Conservation (phyloP, 2,113 vertebrate genomes). For the Malurus alboscapulatus region DNA sequence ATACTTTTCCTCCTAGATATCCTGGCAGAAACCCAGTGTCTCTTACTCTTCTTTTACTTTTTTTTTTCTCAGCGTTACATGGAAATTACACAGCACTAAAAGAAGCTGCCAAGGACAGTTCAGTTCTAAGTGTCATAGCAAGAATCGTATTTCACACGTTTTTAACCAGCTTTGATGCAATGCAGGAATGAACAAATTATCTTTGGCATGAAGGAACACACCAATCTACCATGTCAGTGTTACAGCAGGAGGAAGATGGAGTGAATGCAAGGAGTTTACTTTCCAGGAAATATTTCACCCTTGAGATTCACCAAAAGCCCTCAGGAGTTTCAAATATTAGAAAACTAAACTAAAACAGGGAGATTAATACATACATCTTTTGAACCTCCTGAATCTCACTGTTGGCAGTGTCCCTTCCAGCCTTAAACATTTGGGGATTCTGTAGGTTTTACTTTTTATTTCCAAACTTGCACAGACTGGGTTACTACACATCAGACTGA, state of each 20-base stretch:
- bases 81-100: constrained; percentile 80
- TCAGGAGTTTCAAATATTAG: background rate
- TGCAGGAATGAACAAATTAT: constrained; percentile 5
- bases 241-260: background rate
- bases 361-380: background rate
- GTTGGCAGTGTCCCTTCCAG: background rate
- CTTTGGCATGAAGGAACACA: background rate
- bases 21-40: background rate
- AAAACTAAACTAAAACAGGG: background rate
- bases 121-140: constrained; percentile 79
- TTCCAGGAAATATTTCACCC: background rate
- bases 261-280: background rate
- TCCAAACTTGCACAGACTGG: background rate
- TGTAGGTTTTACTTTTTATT: background rate
- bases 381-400: background rate
- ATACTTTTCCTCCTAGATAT: background rate
- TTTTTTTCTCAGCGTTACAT: constrained; percentile 76
- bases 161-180: constrained; percentile 2
- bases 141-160: constrained; percentile 61
- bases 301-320: background rate
- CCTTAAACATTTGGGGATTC: background rate
- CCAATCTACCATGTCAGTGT: background rate
- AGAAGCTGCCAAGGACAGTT: constrained; percentile 80
- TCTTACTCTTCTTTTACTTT: background rate
- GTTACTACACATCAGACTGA: background rate